Evolutionary conservation across 1,140 invertebrate genomes (phyloP), one percentile per base, ranked within the genome.

Genomic region (Philopotamus ludificatus): DNA sequence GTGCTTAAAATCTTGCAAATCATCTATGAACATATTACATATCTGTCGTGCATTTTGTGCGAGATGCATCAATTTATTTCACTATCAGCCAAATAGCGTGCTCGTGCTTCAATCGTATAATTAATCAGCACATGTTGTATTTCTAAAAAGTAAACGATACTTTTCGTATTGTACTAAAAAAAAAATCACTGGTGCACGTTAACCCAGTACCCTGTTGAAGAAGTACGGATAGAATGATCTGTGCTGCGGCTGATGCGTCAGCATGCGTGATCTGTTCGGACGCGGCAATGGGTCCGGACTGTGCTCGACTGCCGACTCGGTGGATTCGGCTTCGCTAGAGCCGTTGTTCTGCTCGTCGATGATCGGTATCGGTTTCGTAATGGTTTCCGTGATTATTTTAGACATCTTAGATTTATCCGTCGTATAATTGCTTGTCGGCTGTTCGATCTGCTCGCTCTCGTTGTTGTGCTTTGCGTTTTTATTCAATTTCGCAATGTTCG

Each of bases 181-280:
- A 44, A 47, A 21, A 9, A 26, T 10, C 4, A 34, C 8, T 21
- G 12, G 16, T 28, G 25, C 44, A 42, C n/a, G 28, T 68, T 68
- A 70, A n/a, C 69, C 69, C 16, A 70, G 51, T 45, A 70, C 69
- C 63, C 69, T 65, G 34, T 70, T 70, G 63, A 70, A 65, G 50
- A 70, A 65, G 42, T 70, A 70, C 51, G 69, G 69, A 59, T 70
- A 70, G 23, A 70, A 68, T 50, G 69, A 66, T 67, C 68, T 65
- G 54, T 70, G 69, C 20, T 70, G 69, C 21, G 69, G 66, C 23
- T 62, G 55, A 53, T 67, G 66, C 12, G 69, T 68, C 1, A 70
- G 59, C 26, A 64, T 28, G 9, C 69, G 65, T 18, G 69, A 70
- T 47, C 69, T 58, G 41, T 70, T 70, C 10, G 69, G 69, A 39